Conservation (phyloP, 2,113 vertebrate genomes). For the Trichomycterus rosablanca region DNA sequence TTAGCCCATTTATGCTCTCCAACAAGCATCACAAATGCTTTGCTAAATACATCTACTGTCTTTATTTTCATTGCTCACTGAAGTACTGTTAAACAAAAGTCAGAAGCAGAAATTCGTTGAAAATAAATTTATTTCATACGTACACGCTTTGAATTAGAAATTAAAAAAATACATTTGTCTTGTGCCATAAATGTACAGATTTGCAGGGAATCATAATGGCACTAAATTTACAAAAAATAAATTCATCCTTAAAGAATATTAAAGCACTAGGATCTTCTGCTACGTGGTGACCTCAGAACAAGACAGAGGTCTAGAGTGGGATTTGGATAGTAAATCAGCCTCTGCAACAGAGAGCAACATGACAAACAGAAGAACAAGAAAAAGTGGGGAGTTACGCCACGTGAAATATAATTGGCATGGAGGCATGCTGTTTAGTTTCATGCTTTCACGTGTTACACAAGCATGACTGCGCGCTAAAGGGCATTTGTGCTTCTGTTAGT, state of each 20-base stretch:
- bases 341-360: conserved; percentile 82
- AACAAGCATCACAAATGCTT: too few species aligned
- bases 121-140: conserved; percentile 82
- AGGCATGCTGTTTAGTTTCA: too few species aligned
- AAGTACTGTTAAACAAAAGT: conserved; percentile 78
- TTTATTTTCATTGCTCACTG: too few species aligned
- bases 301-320: conserved; percentile 73
- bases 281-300: conserved; percentile 55
- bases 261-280: conserved; percentile 18
- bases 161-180: conserved; percentile 71
- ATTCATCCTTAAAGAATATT: conserved; percentile 10
- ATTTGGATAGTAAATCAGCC: conserved; percentile 66
- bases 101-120: conserved; percentile 74
- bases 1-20: too few species aligned
- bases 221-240: conserved; percentile 44
- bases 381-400: not conserved
- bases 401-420: not conserved
- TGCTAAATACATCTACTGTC: too few species aligned
- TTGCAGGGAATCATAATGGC: conserved; percentile 64
- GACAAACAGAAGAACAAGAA: conserved; percentile 47
- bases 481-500: conserved; percentile 8
- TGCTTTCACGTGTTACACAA: conserved; percentile 2
- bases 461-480: conserved; percentile 7
- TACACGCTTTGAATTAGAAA: conserved; percentile 84
- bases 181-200: conserved; percentile 74